phyloP scores from a whole-genome alignment of 2,113 vertebrate species.

The Emydura subglobosa region DNA sequence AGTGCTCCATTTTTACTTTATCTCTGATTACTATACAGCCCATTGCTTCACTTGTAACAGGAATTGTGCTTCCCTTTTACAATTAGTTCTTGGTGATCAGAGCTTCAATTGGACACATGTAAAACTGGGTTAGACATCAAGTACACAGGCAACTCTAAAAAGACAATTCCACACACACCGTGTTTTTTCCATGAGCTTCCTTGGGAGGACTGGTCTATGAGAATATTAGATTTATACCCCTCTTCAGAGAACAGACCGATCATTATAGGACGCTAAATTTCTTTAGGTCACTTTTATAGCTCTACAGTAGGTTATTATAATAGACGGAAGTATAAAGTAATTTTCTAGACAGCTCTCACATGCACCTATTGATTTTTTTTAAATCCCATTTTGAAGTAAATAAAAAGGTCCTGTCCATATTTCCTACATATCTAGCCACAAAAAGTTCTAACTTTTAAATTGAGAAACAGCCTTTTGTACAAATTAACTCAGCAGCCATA shows the following conservation, averaged over 20 bases:
- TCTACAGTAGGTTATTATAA: constrained; percentile 5
- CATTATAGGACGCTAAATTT: neutral
- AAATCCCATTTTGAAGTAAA: constrained; percentile 50
- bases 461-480: constrained; percentile 55
- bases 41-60: constrained; percentile 67
- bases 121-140: constrained; percentile 62
- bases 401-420: neutral
- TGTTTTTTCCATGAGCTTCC: constrained; percentile 66
- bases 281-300: constrained; percentile 35
- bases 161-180: constrained; percentile 69
- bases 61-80: constrained; percentile 67
- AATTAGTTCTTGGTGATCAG: constrained; percentile 77
- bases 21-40: constrained; percentile 76
- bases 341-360: constrained; percentile 25
- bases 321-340: constrained; percentile 47
- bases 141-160: constrained; percentile 80
- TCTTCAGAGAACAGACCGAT: constrained; percentile 37
- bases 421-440: constrained; percentile 30
- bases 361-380: neutral
- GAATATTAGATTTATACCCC: constrained; percentile 41
- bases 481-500: constrained; percentile 59
- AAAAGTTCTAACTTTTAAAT: constrained; percentile 62
- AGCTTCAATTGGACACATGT: constrained; percentile 69
- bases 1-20: constrained; percentile 76
- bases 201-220: constrained; percentile 38